Evolutionary conservation across 1,140 invertebrate species (phyloP).

Genomic region (Drosophila asahinai): DNA sequence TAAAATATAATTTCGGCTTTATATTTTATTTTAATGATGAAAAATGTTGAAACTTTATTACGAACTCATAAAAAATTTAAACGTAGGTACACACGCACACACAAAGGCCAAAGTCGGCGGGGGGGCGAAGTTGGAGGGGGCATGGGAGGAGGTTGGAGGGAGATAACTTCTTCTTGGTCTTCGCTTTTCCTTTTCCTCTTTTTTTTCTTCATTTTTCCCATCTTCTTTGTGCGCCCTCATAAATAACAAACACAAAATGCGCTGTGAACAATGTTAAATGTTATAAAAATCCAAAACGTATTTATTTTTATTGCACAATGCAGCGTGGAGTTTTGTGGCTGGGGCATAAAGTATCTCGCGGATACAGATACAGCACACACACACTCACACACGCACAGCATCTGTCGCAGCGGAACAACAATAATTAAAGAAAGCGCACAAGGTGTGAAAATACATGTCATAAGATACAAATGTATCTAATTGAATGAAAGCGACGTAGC

Average conservation of each 20-base stretch:
- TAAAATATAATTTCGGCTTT: constrained; percentile 85
- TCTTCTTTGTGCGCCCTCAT: constrained; percentile 51
- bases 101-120: constrained; percentile 1
- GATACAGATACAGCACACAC: constrained; percentile 52
- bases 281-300: constrained; percentile 76
- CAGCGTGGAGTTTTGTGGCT: constrained; percentile 51
- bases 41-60: constrained; percentile 85
- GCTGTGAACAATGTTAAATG: constrained; percentile 74
- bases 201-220: constrained; percentile 10
- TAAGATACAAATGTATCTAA: constrained; percentile 84
- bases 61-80: constrained; percentile 84
- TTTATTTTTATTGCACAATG: constrained; percentile 80
- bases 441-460: constrained; percentile 84
- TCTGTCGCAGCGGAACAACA: constrained; percentile 31
- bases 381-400: constrained; percentile 7
- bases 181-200: constrained; percentile 29
- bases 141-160: background rate
- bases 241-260: constrained; percentile 67
- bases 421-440: constrained; percentile 64
- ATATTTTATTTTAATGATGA: constrained; percentile 85
- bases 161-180: constrained; percentile 42
- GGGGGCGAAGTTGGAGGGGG: constrained; percentile 2
- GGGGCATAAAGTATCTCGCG: constrained; percentile 62
- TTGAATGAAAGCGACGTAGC: constrained; percentile 73
- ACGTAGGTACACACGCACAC: constrained; percentile 75